phyloP scores from a whole-genome alignment of 1,140 invertebrate genomes.

The Aethina tumida region DNA sequence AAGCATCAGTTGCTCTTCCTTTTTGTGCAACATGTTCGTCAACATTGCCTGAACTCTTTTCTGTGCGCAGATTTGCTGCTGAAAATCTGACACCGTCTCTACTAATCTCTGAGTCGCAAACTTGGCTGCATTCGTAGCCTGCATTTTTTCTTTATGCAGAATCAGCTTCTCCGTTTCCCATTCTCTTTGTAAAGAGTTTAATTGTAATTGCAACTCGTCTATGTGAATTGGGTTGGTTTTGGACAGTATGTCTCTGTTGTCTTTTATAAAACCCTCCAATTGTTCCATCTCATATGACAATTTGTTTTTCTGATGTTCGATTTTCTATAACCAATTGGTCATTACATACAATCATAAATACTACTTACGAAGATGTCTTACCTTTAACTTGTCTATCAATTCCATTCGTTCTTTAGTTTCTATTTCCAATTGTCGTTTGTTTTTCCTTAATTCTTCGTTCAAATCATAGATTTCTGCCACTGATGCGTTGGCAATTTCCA shows the following conservation, averaged over 20 bases:
- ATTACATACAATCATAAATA: slow-evolving; percentile 4
- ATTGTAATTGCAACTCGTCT: slow-evolving; percentile 8
- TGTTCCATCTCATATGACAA: slow-evolving; percentile 15
- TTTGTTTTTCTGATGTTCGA: slow-evolving; percentile 17
- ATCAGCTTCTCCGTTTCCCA: slow-evolving; percentile 1
- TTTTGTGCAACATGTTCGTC: slow-evolving; percentile 20
- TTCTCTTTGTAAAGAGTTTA: background rate
- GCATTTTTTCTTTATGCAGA: slow-evolving; percentile 17
- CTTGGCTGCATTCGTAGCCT: slow-evolving; percentile 20
- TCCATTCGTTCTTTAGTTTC: slow-evolving; percentile 16
- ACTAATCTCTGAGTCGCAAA: slow-evolving; percentile 23
- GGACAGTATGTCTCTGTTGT: slow-evolving; percentile 8
- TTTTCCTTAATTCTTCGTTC: slow-evolving; percentile 12
- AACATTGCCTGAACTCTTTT: slow-evolving; percentile 21
- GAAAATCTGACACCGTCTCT: slow-evolving; percentile 21
- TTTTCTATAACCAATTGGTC: slow-evolving; percentile 9
- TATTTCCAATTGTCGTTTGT: slow-evolving; percentile 16
- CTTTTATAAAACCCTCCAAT: slow-evolving; percentile 15
- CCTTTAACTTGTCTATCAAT: slow-evolving; percentile 16
- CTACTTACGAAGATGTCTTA: no score
- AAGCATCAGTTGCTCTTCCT: slow-evolving; percentile 19
- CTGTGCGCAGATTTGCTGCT: slow-evolving; percentile 19
- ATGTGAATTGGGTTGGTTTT: slow-evolving; percentile 13
- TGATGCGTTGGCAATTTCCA: slow-evolving; percentile 11
- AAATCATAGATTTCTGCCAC: slow-evolving; percentile 10